A percentile compares a stretch with the other conserved stretches of the same genome.
These are phyloP conservation scores for Agonopterix subpropinquella DNA, from an alignment of 2,888 invertebrate species.

Conservation along the genomic window DNA sequence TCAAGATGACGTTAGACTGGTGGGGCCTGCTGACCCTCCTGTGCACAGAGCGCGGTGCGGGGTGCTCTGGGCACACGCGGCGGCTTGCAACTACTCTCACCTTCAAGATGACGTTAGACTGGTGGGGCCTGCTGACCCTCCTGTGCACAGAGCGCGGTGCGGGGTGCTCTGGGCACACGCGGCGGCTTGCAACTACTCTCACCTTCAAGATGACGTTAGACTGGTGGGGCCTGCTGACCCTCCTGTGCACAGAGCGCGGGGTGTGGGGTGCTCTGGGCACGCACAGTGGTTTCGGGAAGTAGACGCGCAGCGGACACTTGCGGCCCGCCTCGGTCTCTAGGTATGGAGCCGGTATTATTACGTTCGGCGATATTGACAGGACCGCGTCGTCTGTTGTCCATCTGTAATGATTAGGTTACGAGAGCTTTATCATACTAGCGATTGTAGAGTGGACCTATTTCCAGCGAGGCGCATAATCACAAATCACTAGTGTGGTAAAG, in stretches of 20 bases:
- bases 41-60: slow-evolving; percentile 5
- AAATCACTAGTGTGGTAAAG: no score
- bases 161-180: slow-evolving; percentile 17
- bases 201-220: neutral
- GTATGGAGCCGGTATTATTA: slow-evolving; percentile 90
- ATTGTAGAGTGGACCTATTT: no score
- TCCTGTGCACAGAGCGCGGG: neutral
- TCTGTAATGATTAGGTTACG: slow-evolving; percentile 45
- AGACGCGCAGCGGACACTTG: slow-evolving; percentile 82
- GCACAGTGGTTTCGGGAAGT: slow-evolving; percentile 66
- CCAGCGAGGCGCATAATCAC: no score
- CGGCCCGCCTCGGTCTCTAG: slow-evolving; percentile 90
- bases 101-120: slow-evolving; percentile 1
- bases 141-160: slow-evolving; percentile 4
- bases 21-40: slow-evolving; percentile 9
- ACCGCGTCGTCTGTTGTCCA: slow-evolving; percentile 73
- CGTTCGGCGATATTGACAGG: slow-evolving; percentile 89
- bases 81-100: no score
- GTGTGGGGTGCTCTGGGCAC: slow-evolving; percentile 16
- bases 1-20: slow-evolving; percentile 1
- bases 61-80: slow-evolving; percentile 17
- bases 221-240: slow-evolving; percentile 9
- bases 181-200: no score
- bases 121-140: slow-evolving; percentile 8
- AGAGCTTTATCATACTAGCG: no score